Percentiles rank a stretch among this genome's conserved stretches.
These are phyloP conservation scores for Amiota mariae DNA, from an alignment of 2,888 invertebrate genomes.

Conservation along the genomic window DNA sequence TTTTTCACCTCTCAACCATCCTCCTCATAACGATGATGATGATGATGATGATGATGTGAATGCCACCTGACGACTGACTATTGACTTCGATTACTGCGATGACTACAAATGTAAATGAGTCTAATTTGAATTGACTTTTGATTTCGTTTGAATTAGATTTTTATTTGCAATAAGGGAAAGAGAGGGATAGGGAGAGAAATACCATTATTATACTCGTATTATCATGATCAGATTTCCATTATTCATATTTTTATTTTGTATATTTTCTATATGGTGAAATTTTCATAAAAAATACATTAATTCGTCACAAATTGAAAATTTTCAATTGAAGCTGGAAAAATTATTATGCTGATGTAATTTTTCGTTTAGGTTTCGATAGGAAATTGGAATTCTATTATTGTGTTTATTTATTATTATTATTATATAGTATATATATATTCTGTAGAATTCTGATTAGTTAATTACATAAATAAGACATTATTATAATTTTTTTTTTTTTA, in stretches of 20 bases:
- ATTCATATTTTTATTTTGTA: background rate
- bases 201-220: no score
- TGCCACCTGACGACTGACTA: background rate
- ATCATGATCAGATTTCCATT: slow-evolving; percentile 7
- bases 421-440: no score
- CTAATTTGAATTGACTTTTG: slow-evolving; percentile 27
- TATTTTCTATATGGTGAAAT: background rate
- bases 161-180: no score
- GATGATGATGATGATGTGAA: background rate
- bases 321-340: slow-evolving; percentile 8
- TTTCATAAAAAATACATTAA: slow-evolving; percentile 27
- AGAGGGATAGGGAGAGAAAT: background rate
- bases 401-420: background rate
- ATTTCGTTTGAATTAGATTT: slow-evolving; percentile 13
- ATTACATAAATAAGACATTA: slow-evolving; percentile 12
- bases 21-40: no score
- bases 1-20: background rate
- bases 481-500: background rate
- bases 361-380: slow-evolving; percentile 7
- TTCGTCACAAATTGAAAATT: slow-evolving; percentile 16
- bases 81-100: background rate
- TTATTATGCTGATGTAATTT: slow-evolving; percentile 16
- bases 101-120: no score
- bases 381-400: background rate
- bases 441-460: background rate